phyloP scores from a whole-genome alignment of 2,797 vertebrate genomes.

The Molossus alvarezi region DNA sequence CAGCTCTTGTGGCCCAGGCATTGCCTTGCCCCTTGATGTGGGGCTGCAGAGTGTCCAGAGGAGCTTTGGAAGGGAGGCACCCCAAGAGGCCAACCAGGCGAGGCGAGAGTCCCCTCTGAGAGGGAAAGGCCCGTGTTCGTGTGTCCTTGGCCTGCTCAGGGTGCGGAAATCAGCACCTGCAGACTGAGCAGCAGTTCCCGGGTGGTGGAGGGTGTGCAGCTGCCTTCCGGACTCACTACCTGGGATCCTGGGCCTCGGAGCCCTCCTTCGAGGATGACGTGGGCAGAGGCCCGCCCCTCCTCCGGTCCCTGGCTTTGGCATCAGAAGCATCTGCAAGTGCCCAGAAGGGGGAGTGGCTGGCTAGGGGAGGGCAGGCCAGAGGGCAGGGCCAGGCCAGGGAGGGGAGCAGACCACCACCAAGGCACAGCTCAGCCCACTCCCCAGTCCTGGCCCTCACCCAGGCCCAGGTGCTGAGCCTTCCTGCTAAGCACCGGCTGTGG shows the following conservation, averaged over 20 bases:
- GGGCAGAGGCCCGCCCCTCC: constrained; percentile 91
- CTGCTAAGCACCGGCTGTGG: not conserved
- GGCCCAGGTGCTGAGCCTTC: not conserved
- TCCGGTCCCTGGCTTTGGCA: constrained; percentile 93
- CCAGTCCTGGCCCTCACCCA: not conserved
- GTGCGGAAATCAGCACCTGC: not conserved
- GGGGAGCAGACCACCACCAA: not conserved
- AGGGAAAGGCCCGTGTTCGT: not conserved
- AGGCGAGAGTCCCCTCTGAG: not conserved
- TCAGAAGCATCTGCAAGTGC: constrained; percentile 93
- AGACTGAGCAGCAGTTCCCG: not conserved
- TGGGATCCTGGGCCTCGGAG: constrained; percentile 91
- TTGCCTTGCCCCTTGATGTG: not conserved
- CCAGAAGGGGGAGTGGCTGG: not conserved
- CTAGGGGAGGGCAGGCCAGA: not conserved
- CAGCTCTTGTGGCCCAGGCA: not conserved
- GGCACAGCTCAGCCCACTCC: not conserved
- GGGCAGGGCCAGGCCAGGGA: not conserved
- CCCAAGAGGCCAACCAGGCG: not conserved
- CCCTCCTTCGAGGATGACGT: constrained; percentile 93
- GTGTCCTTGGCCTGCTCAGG: not conserved
- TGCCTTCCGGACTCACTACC: constrained; percentile 88
- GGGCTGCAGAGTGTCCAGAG: not conserved
- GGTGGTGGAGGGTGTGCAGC: not conserved
- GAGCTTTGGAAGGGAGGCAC: no score